Evolutionary conservation across 2,113 vertebrate species (phyloP), one percentile per base, ranked within the genome.

Genomic region (Scytalopus superciliaris): DNA sequence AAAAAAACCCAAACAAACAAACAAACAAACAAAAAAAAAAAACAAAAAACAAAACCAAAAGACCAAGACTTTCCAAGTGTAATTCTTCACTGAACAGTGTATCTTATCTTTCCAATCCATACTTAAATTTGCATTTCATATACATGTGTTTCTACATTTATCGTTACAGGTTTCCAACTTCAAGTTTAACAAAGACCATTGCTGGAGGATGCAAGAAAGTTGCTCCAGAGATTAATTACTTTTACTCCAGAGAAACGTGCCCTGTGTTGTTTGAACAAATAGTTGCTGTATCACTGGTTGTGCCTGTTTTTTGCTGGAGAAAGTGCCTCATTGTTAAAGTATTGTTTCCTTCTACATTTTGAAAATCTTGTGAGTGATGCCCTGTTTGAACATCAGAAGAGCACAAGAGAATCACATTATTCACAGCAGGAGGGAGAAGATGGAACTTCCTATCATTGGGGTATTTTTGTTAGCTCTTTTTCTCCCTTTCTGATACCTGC

Each of bases 381-480:
- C 35, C 25, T 39, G 8, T 59, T 53, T 59, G 57, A 85, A 64
- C 10, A 47, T 33, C 33, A 56, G 39, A 50, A 52, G 19, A 75
- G 21, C 35, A 30, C 25, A 82, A 89, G 12, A 55, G 60, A 40
- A 91, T 57, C 28, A 21, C 9, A 42, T 63, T 67, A 59, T 30
- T 83, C 52, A 50, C 49, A 76, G 57, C 16, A 85, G 39, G 23
- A 70, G 76, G 10, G 4, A 3, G 35, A 67, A 57, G 30, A 79
- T 80, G 12, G 31, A 52, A 39, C 3, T 33, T 66, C 21, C 10
- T 64, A 2, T 19, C 25, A 72, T 79, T 33, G 17, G 18, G 3
- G 4, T 3, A 0, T 0, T 9, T 27, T 35, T 55, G 68, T 31
- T 8, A 6, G 3, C 31, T 52, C 35, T 76, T 73, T 79, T 37